Evolutionary conservation across 2,888 invertebrate genomes (phyloP).

Genomic region (Sarcophaga subvicina): DNA sequence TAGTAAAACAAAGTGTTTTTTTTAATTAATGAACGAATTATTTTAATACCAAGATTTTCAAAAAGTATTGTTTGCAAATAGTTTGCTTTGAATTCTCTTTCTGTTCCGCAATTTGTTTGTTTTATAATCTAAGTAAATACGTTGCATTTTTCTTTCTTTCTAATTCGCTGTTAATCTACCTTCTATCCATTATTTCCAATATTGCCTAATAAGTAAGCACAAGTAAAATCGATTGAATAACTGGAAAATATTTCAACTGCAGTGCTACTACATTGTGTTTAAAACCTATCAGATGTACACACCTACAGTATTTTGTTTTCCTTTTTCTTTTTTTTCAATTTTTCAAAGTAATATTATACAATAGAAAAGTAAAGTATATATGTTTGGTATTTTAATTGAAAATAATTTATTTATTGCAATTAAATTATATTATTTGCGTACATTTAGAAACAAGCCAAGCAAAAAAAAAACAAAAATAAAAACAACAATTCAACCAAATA

Average conservation of each 20-base stretch:
- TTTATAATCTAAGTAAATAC: too few species aligned
- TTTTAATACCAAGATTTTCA: too few species aligned
- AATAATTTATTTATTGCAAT: conserved; percentile 34
- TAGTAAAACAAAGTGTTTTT: too few species aligned
- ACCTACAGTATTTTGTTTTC: neutral
- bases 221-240: conserved; percentile 38
- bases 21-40: too few species aligned
- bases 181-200: conserved; percentile 27
- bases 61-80: too few species aligned
- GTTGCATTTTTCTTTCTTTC: too few species aligned
- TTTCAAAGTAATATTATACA: neutral
- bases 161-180: conserved; percentile 13
- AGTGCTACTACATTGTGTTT: too few species aligned
- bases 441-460: too few species aligned
- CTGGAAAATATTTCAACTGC: conserved; percentile 37
- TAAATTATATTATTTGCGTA: neutral
- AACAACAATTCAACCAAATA: too few species aligned
- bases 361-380: conserved; percentile 22
- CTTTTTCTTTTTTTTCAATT: neutral
- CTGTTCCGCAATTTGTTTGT: too few species aligned
- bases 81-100: too few species aligned
- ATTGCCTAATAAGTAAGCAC: conserved; percentile 32
- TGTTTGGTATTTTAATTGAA: conserved; percentile 54
- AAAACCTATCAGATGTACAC: conserved; percentile 26
- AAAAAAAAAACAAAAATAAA: too few species aligned